A percentile compares a stretch with the other conserved stretches of the same genome.
These are phyloP conservation scores for Metallyticus violacea DNA, from an alignment of 2,888 invertebrate genomes.

Conservation along the genomic window DNA sequence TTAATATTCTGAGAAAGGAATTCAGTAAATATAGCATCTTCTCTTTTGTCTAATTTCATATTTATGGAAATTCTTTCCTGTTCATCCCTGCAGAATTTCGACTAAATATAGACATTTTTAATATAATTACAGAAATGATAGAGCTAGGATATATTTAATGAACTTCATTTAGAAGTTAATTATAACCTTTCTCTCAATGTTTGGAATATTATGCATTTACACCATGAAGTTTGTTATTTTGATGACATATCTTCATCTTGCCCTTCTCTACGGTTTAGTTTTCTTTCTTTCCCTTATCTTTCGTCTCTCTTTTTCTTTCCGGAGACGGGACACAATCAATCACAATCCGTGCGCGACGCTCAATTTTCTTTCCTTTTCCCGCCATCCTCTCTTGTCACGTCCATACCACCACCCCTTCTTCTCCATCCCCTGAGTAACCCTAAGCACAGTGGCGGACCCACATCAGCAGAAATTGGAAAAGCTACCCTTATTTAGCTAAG, in stretches of 20 bases:
- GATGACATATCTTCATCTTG: neutral
- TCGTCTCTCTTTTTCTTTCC: neutral
- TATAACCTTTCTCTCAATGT: too few relatives aligned
- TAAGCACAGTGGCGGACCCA: neutral
- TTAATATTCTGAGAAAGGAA: too few relatives aligned
- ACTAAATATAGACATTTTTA: too few relatives aligned
- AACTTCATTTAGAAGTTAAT: too few relatives aligned
- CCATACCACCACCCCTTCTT: neutral
- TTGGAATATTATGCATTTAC: neutral
- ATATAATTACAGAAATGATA: too few relatives aligned
- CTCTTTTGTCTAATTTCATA: too few relatives aligned
- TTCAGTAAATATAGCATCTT: too few relatives aligned
- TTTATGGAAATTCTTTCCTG: too few relatives aligned
- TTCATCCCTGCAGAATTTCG: too few relatives aligned
- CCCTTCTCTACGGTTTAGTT: neutral
- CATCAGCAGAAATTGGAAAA: too few relatives aligned
- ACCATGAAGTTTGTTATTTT: neutral
- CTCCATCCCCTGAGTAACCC: neutral
- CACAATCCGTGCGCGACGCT: conserved; percentile 17
- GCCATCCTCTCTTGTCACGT: neutral
- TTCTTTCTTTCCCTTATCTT: neutral
- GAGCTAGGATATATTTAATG: too few relatives aligned
- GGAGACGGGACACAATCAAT: conserved; percentile 18
- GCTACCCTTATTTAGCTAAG: too few relatives aligned
- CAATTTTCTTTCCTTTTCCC: conserved; percentile 16